Evolutionary conservation across 2,113 vertebrate genomes (phyloP).

Genomic region (Cercopithecus mona): DNA sequence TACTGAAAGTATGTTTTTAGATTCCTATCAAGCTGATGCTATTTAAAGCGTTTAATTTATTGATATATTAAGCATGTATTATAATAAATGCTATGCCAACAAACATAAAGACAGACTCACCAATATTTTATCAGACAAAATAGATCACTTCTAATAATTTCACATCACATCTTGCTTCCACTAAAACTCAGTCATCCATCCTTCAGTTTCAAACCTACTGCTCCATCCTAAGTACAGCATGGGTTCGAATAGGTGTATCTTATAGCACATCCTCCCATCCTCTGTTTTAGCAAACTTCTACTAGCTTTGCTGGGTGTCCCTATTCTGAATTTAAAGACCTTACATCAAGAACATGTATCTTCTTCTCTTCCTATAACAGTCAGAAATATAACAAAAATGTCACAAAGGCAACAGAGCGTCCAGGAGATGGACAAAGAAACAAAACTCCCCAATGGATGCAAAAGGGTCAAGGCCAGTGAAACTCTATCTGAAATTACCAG

Average conservation of each 20-base stretch:
- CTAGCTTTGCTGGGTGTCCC: neutral
- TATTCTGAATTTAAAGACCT: conserved; percentile 27
- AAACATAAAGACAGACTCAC: neutral
- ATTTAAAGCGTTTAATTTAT: conserved; percentile 29
- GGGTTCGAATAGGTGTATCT: neutral
- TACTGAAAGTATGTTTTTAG: conserved; percentile 9
- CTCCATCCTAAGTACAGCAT: neutral
- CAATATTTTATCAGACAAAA: conserved; percentile 9
- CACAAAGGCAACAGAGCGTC: conserved; percentile 49
- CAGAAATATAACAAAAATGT: conserved; percentile 61
- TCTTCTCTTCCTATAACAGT: neutral
- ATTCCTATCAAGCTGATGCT: neutral
- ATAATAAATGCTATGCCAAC: neutral
- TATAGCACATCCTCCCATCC: neutral
- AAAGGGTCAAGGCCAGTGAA: conserved; percentile 62
- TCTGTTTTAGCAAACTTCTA: neutral
- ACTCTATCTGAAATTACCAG: conserved; percentile 73
- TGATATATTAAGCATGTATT: neutral
- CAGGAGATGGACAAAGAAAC: conserved; percentile 58
- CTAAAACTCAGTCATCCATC: neutral
- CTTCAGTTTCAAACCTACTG: neutral
- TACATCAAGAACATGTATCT: neutral
- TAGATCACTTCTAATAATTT: neutral
- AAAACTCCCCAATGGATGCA: conserved; percentile 26
- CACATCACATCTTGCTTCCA: neutral